Base-by-base conservation (phyloP, 2,797 vertebrate species). In the Alectoris magna region DNA sequence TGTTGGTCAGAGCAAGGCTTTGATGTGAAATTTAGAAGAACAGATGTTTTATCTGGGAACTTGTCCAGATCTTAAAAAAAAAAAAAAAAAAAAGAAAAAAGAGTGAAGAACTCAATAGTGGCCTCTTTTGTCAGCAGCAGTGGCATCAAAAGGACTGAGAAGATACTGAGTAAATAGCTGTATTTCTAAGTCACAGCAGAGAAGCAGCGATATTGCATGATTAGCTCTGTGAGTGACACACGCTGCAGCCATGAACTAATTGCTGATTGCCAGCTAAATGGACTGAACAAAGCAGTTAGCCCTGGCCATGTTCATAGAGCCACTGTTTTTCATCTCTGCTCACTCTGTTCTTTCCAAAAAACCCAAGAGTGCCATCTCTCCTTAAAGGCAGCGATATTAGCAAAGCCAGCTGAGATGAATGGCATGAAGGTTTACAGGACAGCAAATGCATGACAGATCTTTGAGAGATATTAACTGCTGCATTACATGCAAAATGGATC, bases 1-100 rank as follows among this genome's bases (percentile, higher is more conserved):
- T 0, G 9, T 18, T 55, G 59, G 72, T 94, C 78, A 91, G 84
- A 79, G 38, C 22, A 58, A 75, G 64, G 80, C 58, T 94, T 79
- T 94, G 86, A 95, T 18, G 49, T 6, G 38, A 19, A 91, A 92
- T 70, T 92, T 80, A 66, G 86, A 95, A 64, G 86, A 95, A 91
- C 85, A 95, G 96, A 93, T 97, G 96, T 90, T 96, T 95, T 92
- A 73, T 81, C 91, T 60, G 87, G 95, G 91, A 97, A 92, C 39
- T n/a, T 48, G 70, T 80, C 95, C 95, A 95, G 68, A 77, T 34
- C 39, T 87, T 85, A 23, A n/a, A 41, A 26, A 55, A 23, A 41
- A 31, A 23, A n/a, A 41, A 26, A 55, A 23, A 26, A 49, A 41
- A 29, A 13, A 36, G 39, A 31, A 51, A 9, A 6, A 31, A 2